Base-by-base conservation (phyloP, 2,797 vertebrate species). In the Heliangelus exortis region DNA sequence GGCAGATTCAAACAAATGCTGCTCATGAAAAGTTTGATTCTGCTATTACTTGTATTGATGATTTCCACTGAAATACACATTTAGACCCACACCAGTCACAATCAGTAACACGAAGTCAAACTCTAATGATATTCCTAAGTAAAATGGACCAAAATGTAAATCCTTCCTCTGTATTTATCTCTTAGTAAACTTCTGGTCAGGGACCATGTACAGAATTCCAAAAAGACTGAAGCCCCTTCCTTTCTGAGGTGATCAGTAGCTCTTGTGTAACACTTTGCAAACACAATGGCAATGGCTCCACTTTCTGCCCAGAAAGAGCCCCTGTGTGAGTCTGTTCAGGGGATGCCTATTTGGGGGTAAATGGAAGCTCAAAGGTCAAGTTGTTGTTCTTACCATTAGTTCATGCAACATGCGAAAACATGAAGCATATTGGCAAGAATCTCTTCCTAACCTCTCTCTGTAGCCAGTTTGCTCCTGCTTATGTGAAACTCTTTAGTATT, bases 401-500 rank as follows among this genome's bases (percentile, higher is more conserved):
- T 73, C 41, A 63, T 54, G 34, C 39, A 61, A 26, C 47, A 29
- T 23, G 9, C 2, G 2, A 71, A 93, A 85, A 33, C 39, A 61
- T 86, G 63, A 83, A 80, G 61, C 65, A 13, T 47, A 75, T 63
- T 63, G 78, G 12, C 58, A 57, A 58, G 71, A 62, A 41, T 57
- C 22, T 61, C 67, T 69, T 87, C 59, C 43, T 84, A 86, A 93
- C 74, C 69, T 29, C 95, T 66, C 92, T 94, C 92, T 96, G 89
- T 39, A 90, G 92, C 89, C 93, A 97, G 97, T 97, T 97, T 96
- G 97, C 96, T 93, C 94, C 97, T 97, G 98, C 98, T 98, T 96
- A 97, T 93, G 91, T 34, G 79, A 92, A 97, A 97, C 97, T 97
- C 97, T 96, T 95, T 92, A 96, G 97, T 98, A 98, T 98, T 97